Conservation (phyloP, 2,113 vertebrate species). For the Ursus arctos region DNA sequence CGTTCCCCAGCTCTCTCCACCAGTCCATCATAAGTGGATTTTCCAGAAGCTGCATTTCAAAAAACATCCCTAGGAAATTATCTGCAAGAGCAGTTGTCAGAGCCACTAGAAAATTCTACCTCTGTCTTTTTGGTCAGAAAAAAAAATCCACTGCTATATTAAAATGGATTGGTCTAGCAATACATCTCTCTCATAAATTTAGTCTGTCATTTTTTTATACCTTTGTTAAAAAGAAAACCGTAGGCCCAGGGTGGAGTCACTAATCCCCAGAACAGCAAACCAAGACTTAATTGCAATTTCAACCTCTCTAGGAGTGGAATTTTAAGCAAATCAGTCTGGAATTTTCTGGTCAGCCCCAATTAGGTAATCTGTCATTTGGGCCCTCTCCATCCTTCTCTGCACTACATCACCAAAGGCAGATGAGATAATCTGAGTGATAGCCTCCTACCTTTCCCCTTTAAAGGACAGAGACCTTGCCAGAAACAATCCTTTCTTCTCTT, state of each 20-base stretch:
- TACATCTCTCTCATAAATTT: neutral
- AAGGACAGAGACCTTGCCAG: neutral
- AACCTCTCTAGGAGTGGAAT: neutral
- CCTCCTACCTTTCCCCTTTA: neutral
- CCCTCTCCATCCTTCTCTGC: neutral
- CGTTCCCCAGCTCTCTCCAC: conserved; percentile 17
- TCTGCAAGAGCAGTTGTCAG: conserved; percentile 65
- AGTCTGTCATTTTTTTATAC: neutral
- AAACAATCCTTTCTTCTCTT: neutral
- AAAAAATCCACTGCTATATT: conserved; percentile 50
- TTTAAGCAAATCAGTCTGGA: neutral
- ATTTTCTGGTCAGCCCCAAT: neutral
- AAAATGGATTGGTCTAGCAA: conserved; percentile 56
- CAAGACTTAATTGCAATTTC: neutral
- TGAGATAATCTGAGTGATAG: neutral
- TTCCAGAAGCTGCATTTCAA: conserved; percentile 40
- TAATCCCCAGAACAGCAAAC: neutral
- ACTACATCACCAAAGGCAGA: neutral
- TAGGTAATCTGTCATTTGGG: neutral
- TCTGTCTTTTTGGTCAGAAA: conserved; percentile 65
- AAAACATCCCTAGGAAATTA: conserved; percentile 61
- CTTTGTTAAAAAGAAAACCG: neutral
- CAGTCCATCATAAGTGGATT: conserved; percentile 67
- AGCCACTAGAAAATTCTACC: neutral
- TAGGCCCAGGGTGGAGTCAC: neutral